These are phyloP conservation scores for Brachirus orientalis DNA, from an alignment of 2,113 vertebrate genomes.

Conservation along the genomic window DNA sequence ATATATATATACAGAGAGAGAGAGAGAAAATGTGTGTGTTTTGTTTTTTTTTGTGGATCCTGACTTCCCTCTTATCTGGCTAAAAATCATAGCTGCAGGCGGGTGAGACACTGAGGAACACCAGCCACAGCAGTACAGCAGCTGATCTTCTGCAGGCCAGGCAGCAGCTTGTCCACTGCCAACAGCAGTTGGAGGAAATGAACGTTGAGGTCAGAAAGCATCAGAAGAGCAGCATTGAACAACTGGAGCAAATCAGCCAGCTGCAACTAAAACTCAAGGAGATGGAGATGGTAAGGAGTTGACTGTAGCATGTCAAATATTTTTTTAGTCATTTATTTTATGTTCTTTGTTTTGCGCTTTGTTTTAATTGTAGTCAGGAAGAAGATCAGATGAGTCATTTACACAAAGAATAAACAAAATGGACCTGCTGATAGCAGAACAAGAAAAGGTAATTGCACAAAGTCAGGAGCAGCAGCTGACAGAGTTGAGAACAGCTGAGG, in stretches of 20 bases:
- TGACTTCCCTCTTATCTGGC: neutral
- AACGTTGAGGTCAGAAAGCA: conserved; percentile 80
- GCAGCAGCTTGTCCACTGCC: conserved; percentile 88
- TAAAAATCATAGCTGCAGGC: conserved; percentile 89
- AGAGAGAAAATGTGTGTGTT: too few relatives aligned
- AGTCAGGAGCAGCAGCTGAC: conserved; percentile 82
- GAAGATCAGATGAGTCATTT: conserved; percentile 79
- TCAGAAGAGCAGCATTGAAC: conserved; percentile 81
- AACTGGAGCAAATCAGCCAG: conserved; percentile 75
- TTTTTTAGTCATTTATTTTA: neutral
- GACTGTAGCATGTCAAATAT: neutral
- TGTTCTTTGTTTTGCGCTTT: neutral
- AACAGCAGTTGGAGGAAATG: conserved; percentile 89
- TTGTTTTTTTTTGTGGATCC: neutral
- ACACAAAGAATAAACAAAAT: conserved; percentile 84
- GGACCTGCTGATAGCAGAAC: conserved; percentile 81
- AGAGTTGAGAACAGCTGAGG: conserved; percentile 71
- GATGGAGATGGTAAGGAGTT: conserved; percentile 82
- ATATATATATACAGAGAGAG: too few relatives aligned
- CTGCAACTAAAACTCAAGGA: conserved; percentile 82
- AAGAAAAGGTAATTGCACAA: conserved; percentile 81
- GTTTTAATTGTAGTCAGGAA: conserved; percentile 62
- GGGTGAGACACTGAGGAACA: conserved; percentile 91
- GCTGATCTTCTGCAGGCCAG: conserved; percentile 92
- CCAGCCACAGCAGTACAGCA: conserved; percentile 90